phyloP scores from a whole-genome alignment of 2,888 invertebrate genomes.

The Hermaeophaga mercurialis region DNA sequence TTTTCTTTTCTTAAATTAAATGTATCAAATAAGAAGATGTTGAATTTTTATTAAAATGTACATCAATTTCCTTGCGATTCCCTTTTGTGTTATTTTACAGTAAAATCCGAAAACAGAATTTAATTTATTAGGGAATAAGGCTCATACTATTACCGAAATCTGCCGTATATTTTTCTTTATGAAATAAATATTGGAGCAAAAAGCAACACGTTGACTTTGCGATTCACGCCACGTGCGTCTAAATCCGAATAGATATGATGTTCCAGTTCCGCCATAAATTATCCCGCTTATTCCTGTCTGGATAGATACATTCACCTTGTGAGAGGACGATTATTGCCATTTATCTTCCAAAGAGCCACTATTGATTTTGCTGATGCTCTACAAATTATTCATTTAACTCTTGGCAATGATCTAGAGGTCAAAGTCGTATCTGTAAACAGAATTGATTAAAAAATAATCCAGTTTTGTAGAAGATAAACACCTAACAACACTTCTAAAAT shows the following conservation, averaged over 20 bases:
- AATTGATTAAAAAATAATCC: no score
- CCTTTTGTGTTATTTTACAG: no score
- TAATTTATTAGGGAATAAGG: slow-evolving; percentile 8
- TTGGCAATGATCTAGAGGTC: no score
- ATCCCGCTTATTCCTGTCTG: slow-evolving; percentile 19
- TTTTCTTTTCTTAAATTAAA: no score
- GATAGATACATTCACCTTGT: slow-evolving; percentile 23
- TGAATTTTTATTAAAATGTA: no score
- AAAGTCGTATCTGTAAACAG: no score
- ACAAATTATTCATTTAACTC: slow-evolving; percentile 21
- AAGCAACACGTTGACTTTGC: slow-evolving; percentile 17
- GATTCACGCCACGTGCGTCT: slow-evolving; percentile 6
- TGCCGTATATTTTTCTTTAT: slow-evolving; percentile 11
- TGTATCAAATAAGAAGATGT: no score
- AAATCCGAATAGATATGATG: slow-evolving; percentile 24
- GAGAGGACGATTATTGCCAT: slow-evolving; percentile 10
- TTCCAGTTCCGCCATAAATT: slow-evolving; percentile 10
- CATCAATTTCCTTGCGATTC: no score
- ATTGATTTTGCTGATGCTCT: slow-evolving; percentile 24
- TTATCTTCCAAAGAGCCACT: slow-evolving; percentile 13
- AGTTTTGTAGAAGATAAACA: no score
- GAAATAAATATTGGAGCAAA: slow-evolving; percentile 14
- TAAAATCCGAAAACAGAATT: background rate
- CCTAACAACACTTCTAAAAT: no score
- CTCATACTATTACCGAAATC: slow-evolving; percentile 6